These are phyloP conservation scores for Ciconia boyciana DNA, from an alignment of 2,113 vertebrate species.

Conservation along the genomic window DNA sequence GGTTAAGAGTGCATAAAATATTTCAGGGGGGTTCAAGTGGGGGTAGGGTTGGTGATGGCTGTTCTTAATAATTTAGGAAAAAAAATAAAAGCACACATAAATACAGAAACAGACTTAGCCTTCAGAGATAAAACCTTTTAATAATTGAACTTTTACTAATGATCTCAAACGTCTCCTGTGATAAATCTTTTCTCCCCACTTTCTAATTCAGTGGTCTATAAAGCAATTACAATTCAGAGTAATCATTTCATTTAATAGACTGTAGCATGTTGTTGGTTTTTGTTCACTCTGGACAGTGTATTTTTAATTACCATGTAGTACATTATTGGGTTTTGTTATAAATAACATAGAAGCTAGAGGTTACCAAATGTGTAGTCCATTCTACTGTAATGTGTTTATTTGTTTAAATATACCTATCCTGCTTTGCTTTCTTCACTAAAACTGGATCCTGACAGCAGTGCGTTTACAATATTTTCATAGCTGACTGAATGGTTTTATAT, in stretches of 20 bases:
- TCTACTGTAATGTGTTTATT: neutral
- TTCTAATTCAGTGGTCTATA: constrained; percentile 29
- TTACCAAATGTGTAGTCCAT: neutral
- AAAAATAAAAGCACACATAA: neutral
- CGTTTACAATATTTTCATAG: neutral
- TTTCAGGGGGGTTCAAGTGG: neutral
- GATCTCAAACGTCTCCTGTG: neutral
- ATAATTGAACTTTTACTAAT: constrained; percentile 58
- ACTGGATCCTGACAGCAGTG: neutral
- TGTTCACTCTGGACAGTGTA: neutral
- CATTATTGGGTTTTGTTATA: constrained; percentile 7
- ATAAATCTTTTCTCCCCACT: constrained; percentile 21
- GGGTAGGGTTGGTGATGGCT: neutral
- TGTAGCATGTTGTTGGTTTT: constrained; percentile 45
- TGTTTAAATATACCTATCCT: neutral
- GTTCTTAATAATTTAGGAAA: neutral
- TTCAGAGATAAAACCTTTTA: constrained; percentile 21
- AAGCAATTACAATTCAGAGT: constrained; percentile 30
- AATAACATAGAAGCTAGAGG: neutral
- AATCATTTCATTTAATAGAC: constrained; percentile 51
- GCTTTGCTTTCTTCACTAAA: neutral
- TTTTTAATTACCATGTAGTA: constrained; percentile 53
- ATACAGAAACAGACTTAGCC: neutral
- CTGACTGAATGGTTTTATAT: neutral
- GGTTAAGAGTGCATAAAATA: neutral